These are phyloP conservation scores for Arion vulgaris DNA, from an alignment of 1,140 invertebrate genomes.

Conservation along the genomic window DNA sequence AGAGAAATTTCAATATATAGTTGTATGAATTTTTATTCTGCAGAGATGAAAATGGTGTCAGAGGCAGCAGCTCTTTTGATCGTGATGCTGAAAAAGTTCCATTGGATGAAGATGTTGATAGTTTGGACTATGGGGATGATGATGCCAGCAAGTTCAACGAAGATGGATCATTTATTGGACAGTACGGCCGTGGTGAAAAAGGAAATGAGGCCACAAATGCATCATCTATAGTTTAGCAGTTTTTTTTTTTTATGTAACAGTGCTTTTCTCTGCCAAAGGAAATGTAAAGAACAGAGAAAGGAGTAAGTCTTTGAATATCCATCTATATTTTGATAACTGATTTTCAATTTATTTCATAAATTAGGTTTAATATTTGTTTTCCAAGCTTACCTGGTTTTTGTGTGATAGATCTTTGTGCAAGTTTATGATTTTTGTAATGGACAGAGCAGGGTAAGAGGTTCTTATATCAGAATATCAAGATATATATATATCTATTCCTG, in stretches of 20 bases:
- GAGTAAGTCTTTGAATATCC: not conserved
- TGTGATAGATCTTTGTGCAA: not conserved
- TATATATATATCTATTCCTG: too few species aligned
- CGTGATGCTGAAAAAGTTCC: conserved; percentile 60
- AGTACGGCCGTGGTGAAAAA: conserved; percentile 79
- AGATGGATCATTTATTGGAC: conserved; percentile 97
- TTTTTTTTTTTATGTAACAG: not conserved
- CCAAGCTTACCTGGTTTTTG: not conserved
- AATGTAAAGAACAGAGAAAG: too few species aligned
- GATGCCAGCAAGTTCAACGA: conserved; percentile 95
- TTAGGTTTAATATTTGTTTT: not conserved
- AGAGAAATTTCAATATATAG: too few species aligned
- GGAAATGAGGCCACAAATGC: conserved; percentile 38
- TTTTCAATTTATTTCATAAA: not conserved
- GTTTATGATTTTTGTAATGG: not conserved
- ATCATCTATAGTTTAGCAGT: conserved; percentile 46
- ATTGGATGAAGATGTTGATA: conserved; percentile 78
- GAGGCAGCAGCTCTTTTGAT: conserved; percentile 54
- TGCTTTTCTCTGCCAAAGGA: too few species aligned
- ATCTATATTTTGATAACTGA: not conserved
- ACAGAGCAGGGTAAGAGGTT: not conserved
- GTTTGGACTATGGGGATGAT: conserved; percentile 98
- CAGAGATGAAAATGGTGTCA: conserved; percentile 54
- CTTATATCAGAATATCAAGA: too few species aligned
- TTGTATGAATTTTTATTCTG: too few species aligned